Evolutionary conservation across 2,797 vertebrate genomes (phyloP), one percentile per base, ranked within the genome.

Genomic region (Cuculus canorus): DNA sequence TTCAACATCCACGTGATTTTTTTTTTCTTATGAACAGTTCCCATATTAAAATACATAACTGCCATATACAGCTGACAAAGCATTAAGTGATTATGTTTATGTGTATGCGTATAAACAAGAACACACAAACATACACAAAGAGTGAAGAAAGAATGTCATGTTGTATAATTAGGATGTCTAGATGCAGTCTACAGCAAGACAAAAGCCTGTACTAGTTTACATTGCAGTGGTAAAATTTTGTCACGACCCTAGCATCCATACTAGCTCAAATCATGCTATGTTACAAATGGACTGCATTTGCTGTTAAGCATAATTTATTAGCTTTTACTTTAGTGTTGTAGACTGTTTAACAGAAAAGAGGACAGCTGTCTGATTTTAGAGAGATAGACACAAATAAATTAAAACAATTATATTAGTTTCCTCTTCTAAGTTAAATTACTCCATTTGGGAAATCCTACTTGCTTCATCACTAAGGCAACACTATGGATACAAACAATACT

Each of bases 1-100:
- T 96, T 93, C 61, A 92, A 80, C 70, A 86, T 53, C 75, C 57
- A 82, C 70, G 60, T 25, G 11, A 48, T 24, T 69, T 91, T 76
- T 52, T 56, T 61, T 83, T 13, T 59, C 84, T 77, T 86, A 63
- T 32, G 39, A 87, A 48, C 7, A 61, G 45, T 78, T 79, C 61
- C 48, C 73, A 41, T 35, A 66, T 64, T 90, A 53, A 86, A 76
- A 47, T 56, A 4, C 18, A 65, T 9, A 63, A 95, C 33, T 48
- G 43, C 21, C 80, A 28, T 4, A 79, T 16, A 19, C 43, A 92
- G 52, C 63, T 92, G 70, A 32, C 56, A 88, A 83, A 70, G 47
- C 47, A 88, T n/a, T 32, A 65, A 87, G 30, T 50, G 4, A 63
- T 57, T 80, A 35, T 1, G 1, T 69, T 70, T 65, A 68, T 13